These are phyloP conservation scores for Lates calcarifer DNA, from an alignment of 2,113 vertebrate species.

Conservation along the genomic window DNA sequence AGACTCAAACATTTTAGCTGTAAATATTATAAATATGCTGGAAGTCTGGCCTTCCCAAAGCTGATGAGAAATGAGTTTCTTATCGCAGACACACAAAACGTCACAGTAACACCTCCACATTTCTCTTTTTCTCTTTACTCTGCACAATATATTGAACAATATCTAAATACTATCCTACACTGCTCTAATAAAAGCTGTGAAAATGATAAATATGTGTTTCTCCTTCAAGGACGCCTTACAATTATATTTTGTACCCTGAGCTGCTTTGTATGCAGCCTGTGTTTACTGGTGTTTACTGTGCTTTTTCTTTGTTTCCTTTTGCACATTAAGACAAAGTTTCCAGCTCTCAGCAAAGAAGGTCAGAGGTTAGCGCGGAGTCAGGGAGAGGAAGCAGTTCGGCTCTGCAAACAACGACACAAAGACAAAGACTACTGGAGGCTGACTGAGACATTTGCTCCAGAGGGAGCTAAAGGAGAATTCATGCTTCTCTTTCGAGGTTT, in stretches of 20 bases:
- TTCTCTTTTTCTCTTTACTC: conserved; percentile 2
- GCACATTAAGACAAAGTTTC: conserved; percentile 33
- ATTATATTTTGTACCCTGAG: conserved; percentile 17
- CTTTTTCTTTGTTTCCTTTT: conserved; percentile 30
- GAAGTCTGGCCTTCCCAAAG: not conserved
- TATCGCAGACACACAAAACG: not conserved
- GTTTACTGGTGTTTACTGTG: not conserved
- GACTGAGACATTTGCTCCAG: not conserved
- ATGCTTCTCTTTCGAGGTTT: not conserved
- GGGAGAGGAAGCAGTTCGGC: not conserved
- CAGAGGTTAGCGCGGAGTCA: conserved; percentile 11
- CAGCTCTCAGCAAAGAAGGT: conserved; percentile 16
- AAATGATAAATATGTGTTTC: conserved; percentile 61
- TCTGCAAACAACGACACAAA: not conserved
- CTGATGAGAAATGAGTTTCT: conserved; percentile 11
- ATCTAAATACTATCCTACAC: conserved; percentile 11
- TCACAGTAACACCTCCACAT: not conserved
- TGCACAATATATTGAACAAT: conserved; percentile 18
- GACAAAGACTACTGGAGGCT: not conserved
- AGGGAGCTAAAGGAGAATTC: not conserved
- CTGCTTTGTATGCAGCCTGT: conserved; percentile 48
- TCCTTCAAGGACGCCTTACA: conserved; percentile 55
- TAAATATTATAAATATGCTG: not conserved
- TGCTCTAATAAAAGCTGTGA: conserved; percentile 42
- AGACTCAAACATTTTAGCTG: not conserved